Conservation (phyloP, 1,140 invertebrate genomes). For the Bombus affinis region DNA sequence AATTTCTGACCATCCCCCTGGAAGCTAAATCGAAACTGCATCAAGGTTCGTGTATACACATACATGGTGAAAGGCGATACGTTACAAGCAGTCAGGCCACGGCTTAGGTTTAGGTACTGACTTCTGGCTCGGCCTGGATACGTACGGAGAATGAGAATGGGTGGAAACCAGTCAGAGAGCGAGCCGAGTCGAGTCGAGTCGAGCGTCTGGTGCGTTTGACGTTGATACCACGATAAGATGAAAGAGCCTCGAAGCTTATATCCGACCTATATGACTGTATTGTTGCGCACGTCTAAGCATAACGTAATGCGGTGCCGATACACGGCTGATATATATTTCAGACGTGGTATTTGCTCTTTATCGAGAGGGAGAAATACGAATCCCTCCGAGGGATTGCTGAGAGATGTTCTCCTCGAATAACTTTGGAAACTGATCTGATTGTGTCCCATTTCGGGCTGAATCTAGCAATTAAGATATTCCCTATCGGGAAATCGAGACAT, state of each 20-base stretch:
- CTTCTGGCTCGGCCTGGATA: constrained; percentile 71
- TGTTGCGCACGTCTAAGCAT: constrained; percentile 80
- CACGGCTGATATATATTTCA: constrained; percentile 67
- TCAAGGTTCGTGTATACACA: not conserved
- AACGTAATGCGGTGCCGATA: constrained; percentile 78
- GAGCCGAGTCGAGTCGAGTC: constrained; percentile 55
- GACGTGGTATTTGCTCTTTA: constrained; percentile 57
- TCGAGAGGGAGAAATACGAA: constrained; percentile 27
- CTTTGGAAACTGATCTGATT: constrained; percentile 31
- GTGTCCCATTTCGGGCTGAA: constrained; percentile 4
- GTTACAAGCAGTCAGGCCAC: constrained; percentile 69
- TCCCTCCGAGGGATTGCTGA: constrained; percentile 6
- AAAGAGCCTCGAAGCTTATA: constrained; percentile 81
- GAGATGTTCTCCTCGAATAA: not conserved
- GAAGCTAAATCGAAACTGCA: constrained; percentile 17
- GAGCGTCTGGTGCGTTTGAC: constrained; percentile 81
- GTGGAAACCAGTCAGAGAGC: constrained; percentile 74
- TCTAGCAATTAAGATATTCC: constrained; percentile 39
- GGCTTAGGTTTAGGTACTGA: constrained; percentile 68
- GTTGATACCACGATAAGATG: constrained; percentile 83
- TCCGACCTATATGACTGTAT: constrained; percentile 79
- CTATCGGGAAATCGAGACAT: not conserved
- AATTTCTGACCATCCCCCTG: not conserved
- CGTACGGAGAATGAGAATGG: constrained; percentile 75
- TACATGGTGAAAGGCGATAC: constrained; percentile 61